These are phyloP conservation scores for Acanthochromis polyacanthus DNA, from an alignment of 2,113 vertebrate species.

Conservation along the genomic window DNA sequence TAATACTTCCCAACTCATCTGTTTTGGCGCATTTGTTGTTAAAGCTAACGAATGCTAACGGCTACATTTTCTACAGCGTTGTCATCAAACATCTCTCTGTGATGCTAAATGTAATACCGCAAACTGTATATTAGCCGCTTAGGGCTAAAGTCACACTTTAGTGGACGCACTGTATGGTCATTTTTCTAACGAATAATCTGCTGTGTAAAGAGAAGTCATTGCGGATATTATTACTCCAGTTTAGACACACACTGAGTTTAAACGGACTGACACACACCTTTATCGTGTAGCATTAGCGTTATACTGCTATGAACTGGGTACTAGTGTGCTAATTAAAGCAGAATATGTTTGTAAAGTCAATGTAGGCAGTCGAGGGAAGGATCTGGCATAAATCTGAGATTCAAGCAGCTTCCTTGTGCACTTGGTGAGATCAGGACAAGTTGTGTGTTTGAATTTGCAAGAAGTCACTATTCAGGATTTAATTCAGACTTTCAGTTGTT, in stretches of 20 bases:
- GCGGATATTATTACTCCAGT: neutral
- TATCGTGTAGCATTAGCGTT: too few relatives aligned
- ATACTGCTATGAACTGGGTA: too few relatives aligned
- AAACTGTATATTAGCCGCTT: neutral
- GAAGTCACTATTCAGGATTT: too few relatives aligned
- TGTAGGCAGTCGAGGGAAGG: too few relatives aligned
- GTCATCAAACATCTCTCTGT: slow-evolving; percentile 13
- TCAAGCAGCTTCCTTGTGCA: neutral
- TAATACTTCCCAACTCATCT: fast-evolving
- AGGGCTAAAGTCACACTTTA: neutral
- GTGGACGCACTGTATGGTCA: neutral
- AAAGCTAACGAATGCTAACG: slow-evolving; percentile 48
- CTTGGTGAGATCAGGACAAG: neutral
- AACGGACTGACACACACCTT: neutral
- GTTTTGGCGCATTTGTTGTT: neutral
- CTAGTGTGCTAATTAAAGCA: too few relatives aligned
- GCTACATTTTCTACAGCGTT: slow-evolving; percentile 47
- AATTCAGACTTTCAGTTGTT: too few relatives aligned
- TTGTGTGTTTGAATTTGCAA: too few relatives aligned
- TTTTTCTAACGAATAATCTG: neutral
- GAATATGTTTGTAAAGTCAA: too few relatives aligned
- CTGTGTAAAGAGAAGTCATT: neutral
- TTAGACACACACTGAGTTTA: neutral
- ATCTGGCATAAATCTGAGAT: neutral
- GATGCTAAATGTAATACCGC: neutral